These are phyloP conservation scores for Agrilus planipennis DNA, from an alignment of 1,140 invertebrate genomes.

Conservation along the genomic window DNA sequence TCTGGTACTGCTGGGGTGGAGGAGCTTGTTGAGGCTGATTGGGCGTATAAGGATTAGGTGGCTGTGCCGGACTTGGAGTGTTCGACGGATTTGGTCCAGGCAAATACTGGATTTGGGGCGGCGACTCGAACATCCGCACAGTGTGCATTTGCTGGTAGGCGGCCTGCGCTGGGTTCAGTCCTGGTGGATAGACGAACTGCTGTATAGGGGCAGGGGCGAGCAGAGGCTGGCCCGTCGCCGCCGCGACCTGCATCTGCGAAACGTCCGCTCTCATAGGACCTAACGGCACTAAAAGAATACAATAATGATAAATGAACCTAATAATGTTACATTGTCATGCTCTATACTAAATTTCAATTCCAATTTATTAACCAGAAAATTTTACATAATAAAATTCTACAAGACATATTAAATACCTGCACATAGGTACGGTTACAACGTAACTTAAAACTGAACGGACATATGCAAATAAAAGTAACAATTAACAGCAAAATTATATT, in stretches of 20 bases:
- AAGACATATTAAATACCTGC: no score
- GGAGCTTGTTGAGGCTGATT: slow-evolving; percentile 39
- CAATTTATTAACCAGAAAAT: no score
- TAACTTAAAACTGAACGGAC: no score
- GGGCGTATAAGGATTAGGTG: slow-evolving; percentile 40
- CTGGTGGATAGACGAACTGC: slow-evolving; percentile 40
- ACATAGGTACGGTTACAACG: no score
- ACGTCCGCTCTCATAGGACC: slow-evolving; percentile 46
- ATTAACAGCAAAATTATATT: no score
- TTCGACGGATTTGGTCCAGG: slow-evolving; percentile 51
- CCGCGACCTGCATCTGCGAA: slow-evolving; percentile 60
- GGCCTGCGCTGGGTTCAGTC: slow-evolving; percentile 42
- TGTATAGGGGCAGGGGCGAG: slow-evolving; percentile 61
- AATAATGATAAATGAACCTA: no score
- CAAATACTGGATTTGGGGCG: slow-evolving; percentile 46
- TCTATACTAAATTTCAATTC: no score
- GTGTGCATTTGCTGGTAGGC: slow-evolving; percentile 49
- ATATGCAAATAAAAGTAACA: no score
- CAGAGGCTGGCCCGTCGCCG: slow-evolving; percentile 72
- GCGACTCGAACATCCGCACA: slow-evolving; percentile 49
- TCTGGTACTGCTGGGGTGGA: slow-evolving; percentile 36
- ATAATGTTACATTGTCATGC: no score
- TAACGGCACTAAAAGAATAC: slow-evolving; percentile 46
- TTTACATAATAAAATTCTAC: no score
- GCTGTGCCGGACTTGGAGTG: slow-evolving; percentile 49